Evolutionary conservation across 1,140 invertebrate genomes (phyloP), one percentile per base, ranked within the genome.

Genomic region (Lithobius niger): DNA sequence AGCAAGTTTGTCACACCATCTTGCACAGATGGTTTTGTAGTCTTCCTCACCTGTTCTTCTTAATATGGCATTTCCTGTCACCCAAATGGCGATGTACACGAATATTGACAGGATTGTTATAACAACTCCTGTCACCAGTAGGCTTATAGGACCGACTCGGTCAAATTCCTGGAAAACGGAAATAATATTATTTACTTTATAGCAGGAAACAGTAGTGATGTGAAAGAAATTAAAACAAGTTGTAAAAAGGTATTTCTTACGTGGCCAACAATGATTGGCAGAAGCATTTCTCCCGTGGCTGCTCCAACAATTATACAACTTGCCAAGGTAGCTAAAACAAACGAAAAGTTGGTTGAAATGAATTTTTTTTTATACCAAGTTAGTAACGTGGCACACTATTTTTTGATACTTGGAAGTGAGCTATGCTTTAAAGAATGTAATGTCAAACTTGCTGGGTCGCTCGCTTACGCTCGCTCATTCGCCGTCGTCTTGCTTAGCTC

Each of bases 261-360:
- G 59, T 73, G 68, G 24, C 72, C 73, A 25, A 73, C 68, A 18
- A 74, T 66, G n/a, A 74, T 67, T 13, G 72, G 73, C 50, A 70
- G 67, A 6, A 72, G 53, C 60, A 71, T 72, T 60, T 74, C 72
- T 21, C 73, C 72, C 13, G 69, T 58, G 0, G 70, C 71, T 26
- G 72, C 72, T 44, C 69, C 63, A 27, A 71, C 69, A 4, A 74
- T 69, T 25, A 74, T 59, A 27, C 64, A 60, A 36, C 71, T 71
- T 3, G 72, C 73, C 25, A 73, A 71, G 18, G 66, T 62, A 50
- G 70, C 72, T 74, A 59, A 18, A 63, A 61, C n/a, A n/a, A 58
- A 54, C 25, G 4, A 45, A 45, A 45, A 45, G 22, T 6, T 36
- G n/a, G n/a, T 36, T 19, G 27, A 31, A 44, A 16, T 40, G 31